Evolutionary conservation across 2,113 vertebrate genomes (phyloP), one percentile per base, ranked within the genome.

Genomic region (Cyphotilapia sp.): DNA sequence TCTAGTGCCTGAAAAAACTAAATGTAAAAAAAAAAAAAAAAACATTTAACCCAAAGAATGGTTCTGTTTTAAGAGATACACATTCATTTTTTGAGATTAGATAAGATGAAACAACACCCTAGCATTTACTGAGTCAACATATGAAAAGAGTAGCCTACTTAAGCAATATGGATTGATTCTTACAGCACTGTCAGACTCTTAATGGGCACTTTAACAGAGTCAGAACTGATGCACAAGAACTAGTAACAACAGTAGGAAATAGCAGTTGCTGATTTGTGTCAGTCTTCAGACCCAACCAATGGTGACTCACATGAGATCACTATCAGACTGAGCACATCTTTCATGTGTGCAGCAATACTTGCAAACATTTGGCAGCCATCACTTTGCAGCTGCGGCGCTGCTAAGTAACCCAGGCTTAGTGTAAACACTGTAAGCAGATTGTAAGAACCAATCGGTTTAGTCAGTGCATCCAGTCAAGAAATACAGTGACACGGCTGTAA

Each of bases 21-120:
- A 27, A 3, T 13, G 16, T 19, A 14, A n/a, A 8, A 19, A 3
- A 2, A 74, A 11, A 54, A 51, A 0, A 12, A 3, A 13, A 2
- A 31, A 5, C 27, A 78, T 3, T 78, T 31, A 33, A 78, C 24
- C 27, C 16, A 51, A 33, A 51, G 27, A 78, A 51, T 8, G 29
- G 24, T 49, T 78, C 27, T n/a, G 27, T 49, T 78, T 49, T 76
- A 47, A 47, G 14, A 47, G 71, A 76, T 76, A 29, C 24, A 47
- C 24, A 19, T 76, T 29, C 0, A 47, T 47, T 76, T 74, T 76
- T 76, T 76, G 71, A 76, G 42, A 47, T 47, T 17, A 76, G 61
- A 38, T 19, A 45, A 24, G 69, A 45, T 45, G 42, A 76, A 31
- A 31, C 24, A 29, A 31, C 7, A 76, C 24, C 42, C 69, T 71